Evolutionary conservation across 2,797 vertebrate genomes (phyloP), one percentile per base, ranked within the genome.

Genomic region (Botia almorhae): DNA sequence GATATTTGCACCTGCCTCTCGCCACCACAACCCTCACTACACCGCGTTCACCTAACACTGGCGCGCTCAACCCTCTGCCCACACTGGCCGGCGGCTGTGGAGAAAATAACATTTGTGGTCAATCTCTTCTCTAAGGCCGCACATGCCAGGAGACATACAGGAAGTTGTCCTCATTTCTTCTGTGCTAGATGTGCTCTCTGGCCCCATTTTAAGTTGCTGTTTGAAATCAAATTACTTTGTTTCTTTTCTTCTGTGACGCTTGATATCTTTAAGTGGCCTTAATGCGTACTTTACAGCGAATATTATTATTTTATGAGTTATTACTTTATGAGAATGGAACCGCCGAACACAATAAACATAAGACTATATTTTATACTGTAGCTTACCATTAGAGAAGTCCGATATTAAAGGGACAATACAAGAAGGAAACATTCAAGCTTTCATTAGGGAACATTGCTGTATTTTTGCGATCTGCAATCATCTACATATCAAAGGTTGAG

Each of bases 1-100:
- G 95, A 97, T 96, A 94, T 91, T 63, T 29, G 93, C 93, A 94
- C 95, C 95, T 95, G 94, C 92, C 91, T 91, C 92, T 92, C 93
- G 95, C 94, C 95, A 96, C 95, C 93, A 93, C 93, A 92, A 91
- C 90, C 83, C 64, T 80, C 79, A 76, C 72, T 65, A 53, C 69
- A 43, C 74, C 55, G 53, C 65, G 55, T 39, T 76, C 75, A 53
- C 68, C 68, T 67, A 63, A 19, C 43, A 16, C 63, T 10, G 21
- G 14, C 63, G 7, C 68, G 46, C 26, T 67, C 73, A 29, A 70
- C 48, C 43, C 36, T 39, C 61, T 53, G 72, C 70, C 75, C 56
- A 1, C 51, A 33, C 82, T 81, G 76, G 78, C 72, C 69, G 36
- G 43, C 60, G 50, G 61, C 76, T 72, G 53, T 16, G 51, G 69